These are phyloP conservation scores for Hyphantria cunea DNA, from an alignment of 1,140 invertebrate species.

Conservation along the genomic window DNA sequence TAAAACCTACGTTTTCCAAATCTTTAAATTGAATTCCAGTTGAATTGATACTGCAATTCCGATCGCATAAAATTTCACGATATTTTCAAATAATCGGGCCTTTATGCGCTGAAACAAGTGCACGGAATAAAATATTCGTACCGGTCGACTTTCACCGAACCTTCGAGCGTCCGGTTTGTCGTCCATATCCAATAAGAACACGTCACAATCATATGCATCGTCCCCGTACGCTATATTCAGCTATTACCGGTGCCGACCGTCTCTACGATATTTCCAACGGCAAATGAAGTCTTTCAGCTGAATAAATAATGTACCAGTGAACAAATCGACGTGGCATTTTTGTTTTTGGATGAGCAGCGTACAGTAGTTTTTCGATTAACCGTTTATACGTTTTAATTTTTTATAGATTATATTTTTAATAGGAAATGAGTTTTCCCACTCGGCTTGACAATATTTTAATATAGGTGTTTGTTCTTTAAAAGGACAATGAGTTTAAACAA, in stretches of 20 bases:
- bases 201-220: slow-evolving; percentile 29
- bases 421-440: no score
- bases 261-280: slow-evolving; percentile 36
- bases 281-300: slow-evolving; percentile 45
- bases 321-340: slow-evolving; percentile 25
- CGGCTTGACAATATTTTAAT: no score
- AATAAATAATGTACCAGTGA: slow-evolving; percentile 40
- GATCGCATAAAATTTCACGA: background rate
- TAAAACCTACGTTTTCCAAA: no score
- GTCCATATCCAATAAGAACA: slow-evolving; percentile 39
- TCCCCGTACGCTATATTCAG: slow-evolving; percentile 21
- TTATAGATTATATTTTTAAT: no score
- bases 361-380: background rate
- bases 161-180: slow-evolving; percentile 32
- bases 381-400: background rate
- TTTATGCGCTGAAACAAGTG: slow-evolving; percentile 17
- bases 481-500: no score
- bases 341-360: background rate
- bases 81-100: slow-evolving; percentile 5
- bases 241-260: slow-evolving; percentile 15
- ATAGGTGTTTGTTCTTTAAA: no score
- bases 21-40: no score
- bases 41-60: background rate
- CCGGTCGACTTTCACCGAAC: background rate
- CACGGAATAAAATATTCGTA: slow-evolving; percentile 18